These are phyloP conservation scores for Nycteola revayana DNA, from an alignment of 2,888 invertebrate species.

Conservation along the genomic window DNA sequence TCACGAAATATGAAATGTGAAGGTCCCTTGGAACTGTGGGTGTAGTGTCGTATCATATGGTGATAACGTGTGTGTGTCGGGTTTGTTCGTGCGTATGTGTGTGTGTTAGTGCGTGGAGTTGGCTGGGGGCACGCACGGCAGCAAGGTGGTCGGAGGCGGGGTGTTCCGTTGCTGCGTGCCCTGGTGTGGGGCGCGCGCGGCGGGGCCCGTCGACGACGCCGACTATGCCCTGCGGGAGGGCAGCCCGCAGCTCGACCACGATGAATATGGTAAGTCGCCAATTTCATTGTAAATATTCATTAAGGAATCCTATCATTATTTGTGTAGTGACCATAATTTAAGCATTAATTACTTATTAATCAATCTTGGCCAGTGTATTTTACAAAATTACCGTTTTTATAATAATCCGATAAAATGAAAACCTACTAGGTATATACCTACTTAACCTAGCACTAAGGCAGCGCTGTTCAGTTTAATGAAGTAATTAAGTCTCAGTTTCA, in stretches of 20 bases:
- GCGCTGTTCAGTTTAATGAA: no score
- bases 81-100: conserved; percentile 16
- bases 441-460: no score
- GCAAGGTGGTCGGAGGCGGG: conserved; percentile 88
- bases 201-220: conserved; percentile 84
- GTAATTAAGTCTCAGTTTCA: no score
- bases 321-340: no score
- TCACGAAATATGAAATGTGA: conserved; percentile 3
- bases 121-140: conserved; percentile 69
- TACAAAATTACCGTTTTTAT: no score
- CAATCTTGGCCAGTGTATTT: no score
- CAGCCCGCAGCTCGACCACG: conserved; percentile 63
- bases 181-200: conserved; percentile 89
- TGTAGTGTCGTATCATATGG: conserved; percentile 26
- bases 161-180: conserved; percentile 92
- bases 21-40: conserved; percentile 4
- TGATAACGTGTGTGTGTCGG: conserved; percentile 28
- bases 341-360: no score
- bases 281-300: no score
- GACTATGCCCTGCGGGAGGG: conserved; percentile 71
- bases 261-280: conserved; percentile 63
- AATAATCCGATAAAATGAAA: no score
- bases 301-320: no score
- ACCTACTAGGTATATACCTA: no score
- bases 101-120: conserved; percentile 46